Conservation (phyloP, 2,888 invertebrate genomes). For the Epinotia demarniana region DNA sequence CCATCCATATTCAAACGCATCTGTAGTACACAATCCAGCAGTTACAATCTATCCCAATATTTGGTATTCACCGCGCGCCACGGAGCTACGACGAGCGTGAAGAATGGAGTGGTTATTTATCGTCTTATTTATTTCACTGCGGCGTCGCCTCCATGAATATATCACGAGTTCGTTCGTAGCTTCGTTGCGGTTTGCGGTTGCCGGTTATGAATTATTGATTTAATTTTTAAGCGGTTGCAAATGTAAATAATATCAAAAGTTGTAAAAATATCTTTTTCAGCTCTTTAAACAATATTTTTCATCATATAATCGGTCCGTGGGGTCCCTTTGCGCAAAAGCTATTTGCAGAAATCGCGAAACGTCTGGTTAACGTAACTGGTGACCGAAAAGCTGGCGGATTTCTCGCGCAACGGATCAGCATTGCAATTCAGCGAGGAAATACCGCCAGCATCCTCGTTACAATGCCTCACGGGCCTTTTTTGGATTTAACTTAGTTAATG, state of each 20-base stretch:
- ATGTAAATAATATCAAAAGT: not conserved
- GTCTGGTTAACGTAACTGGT: no score
- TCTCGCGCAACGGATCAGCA: no score
- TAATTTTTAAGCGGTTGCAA: constrained; percentile 10
- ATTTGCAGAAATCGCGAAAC: no score
- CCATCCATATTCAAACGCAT: constrained; percentile 7
- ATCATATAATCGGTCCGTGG: no score
- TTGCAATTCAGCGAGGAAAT: no score
- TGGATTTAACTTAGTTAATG: no score
- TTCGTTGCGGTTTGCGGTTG: constrained; percentile 22
- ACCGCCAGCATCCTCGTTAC: no score
- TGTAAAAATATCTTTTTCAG: not conserved
- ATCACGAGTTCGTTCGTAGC: constrained; percentile 36
- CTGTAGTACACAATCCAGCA: constrained; percentile 2
- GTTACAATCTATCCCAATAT: constrained; percentile 16
- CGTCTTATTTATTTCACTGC: constrained; percentile 44
- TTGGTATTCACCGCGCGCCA: constrained; percentile 37
- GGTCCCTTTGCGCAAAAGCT: no score
- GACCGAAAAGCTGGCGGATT: no score
- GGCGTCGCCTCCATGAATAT: constrained; percentile 38
- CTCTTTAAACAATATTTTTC: no score
- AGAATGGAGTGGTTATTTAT: constrained; percentile 44
- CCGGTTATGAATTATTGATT: constrained; percentile 17
- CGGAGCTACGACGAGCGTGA: constrained; percentile 39
- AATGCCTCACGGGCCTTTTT: no score